Evolutionary conservation across 2,888 invertebrate species (phyloP), one percentile per base, ranked within the genome.

Genomic region (Chloroclysta siterata): DNA sequence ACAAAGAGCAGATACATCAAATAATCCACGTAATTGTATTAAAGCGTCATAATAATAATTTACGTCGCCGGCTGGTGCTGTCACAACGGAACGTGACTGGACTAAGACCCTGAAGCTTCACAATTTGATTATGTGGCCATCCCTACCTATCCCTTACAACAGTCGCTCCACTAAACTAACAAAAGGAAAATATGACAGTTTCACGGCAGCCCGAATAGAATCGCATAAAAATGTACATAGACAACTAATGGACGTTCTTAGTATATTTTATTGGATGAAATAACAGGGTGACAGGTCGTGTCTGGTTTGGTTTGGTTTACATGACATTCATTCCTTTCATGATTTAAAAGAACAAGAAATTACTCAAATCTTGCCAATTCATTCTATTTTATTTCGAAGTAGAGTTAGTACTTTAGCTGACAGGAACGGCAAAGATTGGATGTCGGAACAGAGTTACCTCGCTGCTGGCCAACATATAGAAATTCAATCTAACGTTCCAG

Each of bases 1-100:
- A 70, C 68, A 61, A 63, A 63, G 52, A 70, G 29, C 63, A 66
- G 60, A 66, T 70, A 63, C 60, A 59, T 60, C 64, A 63, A 54
- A 63, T 68, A 65, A 68, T 65, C 59, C 55, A 39, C 44, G 51
- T 61, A 65, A 70, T 70, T 66, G 53, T 65, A 68, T 70, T 67
- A 72, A 57, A 68, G 66, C 57, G 50, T 58, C 57, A 65, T 63
- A 63, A 53, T 66, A 63, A 69, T 66, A 68, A 68, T 65, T 68
- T 60, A 55, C 52, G 58, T 58, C 57, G 54, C 51, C 60, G 42
- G 39, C 57, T 53, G 65, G 53, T 56, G 57, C 51, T 65, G 68
- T 66, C 70, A 66, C 54, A 54, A 42, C 55, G 41, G 65, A 66
- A 71, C 74, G 69, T 75, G 75, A 72, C 71, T 64, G 39, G 72